These are phyloP conservation scores for Pachypanchax playfairii DNA, from an alignment of 2,113 vertebrate genomes.

Conservation along the genomic window DNA sequence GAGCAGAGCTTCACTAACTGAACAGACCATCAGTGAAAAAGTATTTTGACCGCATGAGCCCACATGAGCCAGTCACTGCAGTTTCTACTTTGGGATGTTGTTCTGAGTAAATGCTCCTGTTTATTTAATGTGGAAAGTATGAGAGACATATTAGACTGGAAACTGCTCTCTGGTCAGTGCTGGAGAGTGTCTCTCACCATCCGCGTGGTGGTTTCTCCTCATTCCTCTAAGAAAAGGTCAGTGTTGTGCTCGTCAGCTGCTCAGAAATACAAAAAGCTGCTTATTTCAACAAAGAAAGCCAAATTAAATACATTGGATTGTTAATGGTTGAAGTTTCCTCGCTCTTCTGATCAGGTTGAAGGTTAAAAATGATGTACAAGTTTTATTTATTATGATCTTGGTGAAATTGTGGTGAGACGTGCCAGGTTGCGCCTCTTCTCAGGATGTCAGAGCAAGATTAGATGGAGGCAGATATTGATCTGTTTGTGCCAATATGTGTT, in stretches of 20 bases:
- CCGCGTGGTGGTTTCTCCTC: constrained; percentile 45
- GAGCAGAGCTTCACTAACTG: not conserved
- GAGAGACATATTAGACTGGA: constrained; percentile 47
- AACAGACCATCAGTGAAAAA: constrained; percentile 46
- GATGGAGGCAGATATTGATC: constrained; percentile 8
- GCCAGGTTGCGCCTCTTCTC: not conserved
- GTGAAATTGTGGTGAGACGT: not conserved
- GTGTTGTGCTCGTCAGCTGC: constrained; percentile 24
- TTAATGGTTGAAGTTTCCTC: too few relatives aligned
- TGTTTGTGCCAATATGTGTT: constrained; percentile 2
- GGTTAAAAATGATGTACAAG: not conserved
- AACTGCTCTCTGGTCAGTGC: constrained; percentile 48
- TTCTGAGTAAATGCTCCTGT: constrained; percentile 33
- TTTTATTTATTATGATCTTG: not conserved
- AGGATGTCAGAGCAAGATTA: constrained; percentile 24
- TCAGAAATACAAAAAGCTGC: constrained; percentile 13
- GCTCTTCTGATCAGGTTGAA: not conserved
- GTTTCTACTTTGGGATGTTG: constrained; percentile 31
- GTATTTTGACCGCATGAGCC: not conserved
- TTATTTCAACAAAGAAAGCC: too few relatives aligned
- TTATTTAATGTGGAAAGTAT: constrained; percentile 61
- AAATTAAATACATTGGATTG: too few relatives aligned
- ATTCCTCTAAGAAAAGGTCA: constrained; percentile 56
- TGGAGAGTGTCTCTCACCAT: constrained; percentile 47
- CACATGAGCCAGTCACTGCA: constrained; percentile 24